Percentiles rank a stretch among this genome's conserved stretches.
phyloP scores from a whole-genome alignment of 1,140 invertebrate genomes.

The Steinernema khuongi region DNA sequence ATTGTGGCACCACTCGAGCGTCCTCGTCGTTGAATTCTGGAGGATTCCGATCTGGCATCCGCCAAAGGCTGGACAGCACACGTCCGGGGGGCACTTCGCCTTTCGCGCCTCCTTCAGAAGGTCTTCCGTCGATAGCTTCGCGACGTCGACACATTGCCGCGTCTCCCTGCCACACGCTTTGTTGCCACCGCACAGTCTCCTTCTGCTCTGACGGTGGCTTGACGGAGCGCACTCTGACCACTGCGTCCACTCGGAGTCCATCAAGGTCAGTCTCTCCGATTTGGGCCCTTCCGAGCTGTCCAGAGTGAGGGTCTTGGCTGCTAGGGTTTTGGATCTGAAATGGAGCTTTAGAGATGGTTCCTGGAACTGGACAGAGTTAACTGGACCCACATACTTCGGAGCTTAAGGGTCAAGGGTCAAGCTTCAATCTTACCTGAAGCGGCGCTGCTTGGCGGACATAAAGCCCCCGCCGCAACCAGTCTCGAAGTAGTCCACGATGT shows the following conservation, averaged over 20 bases:
- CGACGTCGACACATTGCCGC: neutral
- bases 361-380: too few relatives aligned
- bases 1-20: conserved; percentile 28
- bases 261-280: conserved; percentile 26
- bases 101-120: conserved; percentile 38
- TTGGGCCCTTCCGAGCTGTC: neutral
- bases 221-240: conserved; percentile 32
- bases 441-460: conserved; percentile 18
- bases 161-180: conserved; percentile 27
- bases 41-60: conserved; percentile 33
- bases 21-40: conserved; percentile 22
- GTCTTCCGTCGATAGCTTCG: conserved; percentile 29
- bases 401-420: neutral
- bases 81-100: conserved; percentile 40
- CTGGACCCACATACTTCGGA: too few relatives aligned
- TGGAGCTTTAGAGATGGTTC: too few relatives aligned
- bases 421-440: neutral
- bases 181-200: conserved; percentile 19
- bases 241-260: conserved; percentile 25
- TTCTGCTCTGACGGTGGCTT: conserved; percentile 30
- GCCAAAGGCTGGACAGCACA: conserved; percentile 48
- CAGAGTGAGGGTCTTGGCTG: neutral
- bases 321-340: too few relatives aligned
- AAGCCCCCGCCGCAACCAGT: conserved; percentile 38
- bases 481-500: conserved; percentile 59